Base-by-base conservation (phyloP, 2,888 invertebrate species). In the Eulithis testata region DNA sequence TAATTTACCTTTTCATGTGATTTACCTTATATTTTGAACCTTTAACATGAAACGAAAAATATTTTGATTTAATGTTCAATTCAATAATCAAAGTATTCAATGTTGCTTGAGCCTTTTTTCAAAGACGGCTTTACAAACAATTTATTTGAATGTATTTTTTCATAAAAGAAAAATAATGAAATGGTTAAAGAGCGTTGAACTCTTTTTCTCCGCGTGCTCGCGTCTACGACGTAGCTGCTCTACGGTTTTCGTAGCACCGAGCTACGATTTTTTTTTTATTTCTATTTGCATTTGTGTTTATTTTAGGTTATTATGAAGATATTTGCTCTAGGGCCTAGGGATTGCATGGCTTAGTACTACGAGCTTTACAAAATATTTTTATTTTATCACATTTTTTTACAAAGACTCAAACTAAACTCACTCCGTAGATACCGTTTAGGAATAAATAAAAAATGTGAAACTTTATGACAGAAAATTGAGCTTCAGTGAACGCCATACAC, bases 401-500 rank as follows among this genome's bases (percentile, higher is more conserved):
- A 11, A 8, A 40, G 9, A 47, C 8, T 47, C 8, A 44, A 44
- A 44, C n/a, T 11, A 45, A 45, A n/a, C n/a, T 6, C 44, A n/a
- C 6, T 6, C 47, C 6, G 40, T 11, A 11, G 8, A 8, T 40
- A 40, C 40, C 3, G 49, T 21, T 49, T 11, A 14, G 21, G 11
- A 6, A 12, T 47, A 12, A 47, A 44, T 44, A 50, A 58, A 57
- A 37, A 50, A 50, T 4, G 40, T 43, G 12, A 43, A 47, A 4
- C 11, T 45, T 63, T 63, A 37, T 57, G 56, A 43, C 11, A n/a
- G 4, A 59, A 59, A 63, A 63, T 49, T 45, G 12, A 44, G 31
- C 37, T 45, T 37, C 47, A 65, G 37, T 45, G 52, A 37, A 52
- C 49, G 49, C 36, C 54, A 59, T 47, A 57, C 31, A 52, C 31